Evolutionary conservation across 2,888 invertebrate species (phyloP), one percentile per base, ranked within the genome.

Genomic region (Trypoxylon attenuatum): DNA sequence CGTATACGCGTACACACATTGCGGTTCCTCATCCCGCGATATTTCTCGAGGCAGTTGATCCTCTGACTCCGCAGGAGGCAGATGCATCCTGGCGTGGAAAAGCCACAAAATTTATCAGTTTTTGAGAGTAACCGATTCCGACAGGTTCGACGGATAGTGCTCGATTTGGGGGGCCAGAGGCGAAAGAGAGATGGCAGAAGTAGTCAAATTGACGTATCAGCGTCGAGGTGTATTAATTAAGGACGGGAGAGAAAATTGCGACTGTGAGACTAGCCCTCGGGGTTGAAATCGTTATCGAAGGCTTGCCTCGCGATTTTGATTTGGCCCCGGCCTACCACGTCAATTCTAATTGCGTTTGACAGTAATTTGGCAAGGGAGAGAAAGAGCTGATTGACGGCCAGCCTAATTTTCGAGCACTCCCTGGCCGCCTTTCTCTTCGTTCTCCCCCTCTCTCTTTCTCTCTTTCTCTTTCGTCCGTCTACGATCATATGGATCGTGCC

Each of bases 341-440:
- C 81, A 73, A 67, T 71, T 73, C 73, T 80, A 81, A 81, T 81
- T 82, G 77, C 75, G 68, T 78, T 82, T 78, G 80, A 82, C 82
- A 79, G 79, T 80, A 78, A 79, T 80, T 81, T 72, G 74, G 66
- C 63, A 66, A 72, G 71, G 64, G 68, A 62, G 71, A 60, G 67
- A n/a, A n/a, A 63, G 63, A 38, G 50, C 59, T 69, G 75, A 76
- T 76, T 76, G 75, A 76, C 77, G 70, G 71, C 22, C 56, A 33
- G 58, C 42, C 27, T 38, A 58, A 56, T 53, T 59, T 57, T 55
- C 41, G 53, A 49, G 49, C 57, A 65, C 59, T 62, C 45, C 46
- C 60, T 39, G 27, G 33, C 47, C 19, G 45, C 47, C 47, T 59
- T 52, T 54, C 47, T 59, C 18, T 42, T 49, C 42, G 15, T 22